These are phyloP conservation scores for Pammene aurita DNA, from an alignment of 2,888 invertebrate species.

Conservation along the genomic window DNA sequence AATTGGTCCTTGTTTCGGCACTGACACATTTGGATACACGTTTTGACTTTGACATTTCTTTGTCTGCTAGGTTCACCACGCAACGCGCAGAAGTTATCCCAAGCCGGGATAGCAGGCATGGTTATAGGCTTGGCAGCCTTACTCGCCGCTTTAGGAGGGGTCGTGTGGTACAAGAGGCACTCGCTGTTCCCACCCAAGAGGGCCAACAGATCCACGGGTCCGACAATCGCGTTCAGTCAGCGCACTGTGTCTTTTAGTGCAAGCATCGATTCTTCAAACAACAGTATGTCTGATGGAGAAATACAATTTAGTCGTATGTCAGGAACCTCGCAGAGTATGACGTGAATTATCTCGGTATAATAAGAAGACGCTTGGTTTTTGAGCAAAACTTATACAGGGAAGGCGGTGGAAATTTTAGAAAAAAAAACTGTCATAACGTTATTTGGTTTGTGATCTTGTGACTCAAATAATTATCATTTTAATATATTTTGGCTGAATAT, in stretches of 20 bases:
- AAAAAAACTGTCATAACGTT: no score
- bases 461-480: no score
- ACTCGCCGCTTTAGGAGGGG: slow-evolving; percentile 52
- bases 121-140: slow-evolving; percentile 53
- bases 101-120: slow-evolving; percentile 64
- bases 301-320: neutral
- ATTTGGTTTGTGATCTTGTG: no score
- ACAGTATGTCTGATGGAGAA: slow-evolving; percentile 1
- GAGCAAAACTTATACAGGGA: no score
- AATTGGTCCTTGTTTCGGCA: no score
- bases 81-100: slow-evolving; percentile 43
- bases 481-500: no score
- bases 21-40: neutral
- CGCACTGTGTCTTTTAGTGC: neutral
- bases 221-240: neutral
- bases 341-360: neutral
- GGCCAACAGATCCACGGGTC: slow-evolving; percentile 17
- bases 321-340: neutral
- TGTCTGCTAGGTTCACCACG: slow-evolving; percentile 40
- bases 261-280: neutral
- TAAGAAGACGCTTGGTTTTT: no score
- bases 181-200: slow-evolving; percentile 14
- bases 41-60: neutral
- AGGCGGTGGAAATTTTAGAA: no score
- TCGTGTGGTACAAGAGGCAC: slow-evolving; percentile 52